These are phyloP conservation scores for Acleris laterana DNA, from an alignment of 2,888 invertebrate genomes.

Conservation along the genomic window DNA sequence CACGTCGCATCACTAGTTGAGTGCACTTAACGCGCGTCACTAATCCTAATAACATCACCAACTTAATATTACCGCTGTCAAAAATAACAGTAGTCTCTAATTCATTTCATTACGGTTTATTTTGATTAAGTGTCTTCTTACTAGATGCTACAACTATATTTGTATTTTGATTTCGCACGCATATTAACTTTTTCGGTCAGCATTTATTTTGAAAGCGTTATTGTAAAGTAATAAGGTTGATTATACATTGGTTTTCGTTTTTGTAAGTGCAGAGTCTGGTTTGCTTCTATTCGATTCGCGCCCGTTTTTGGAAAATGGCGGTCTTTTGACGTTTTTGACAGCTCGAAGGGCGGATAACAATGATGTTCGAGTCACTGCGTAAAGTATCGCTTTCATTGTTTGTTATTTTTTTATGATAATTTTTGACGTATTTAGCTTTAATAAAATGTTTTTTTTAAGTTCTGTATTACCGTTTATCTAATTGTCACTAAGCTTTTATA, in stretches of 20 bases:
- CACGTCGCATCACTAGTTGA: slow-evolving; percentile 55
- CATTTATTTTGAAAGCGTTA: slow-evolving; percentile 8
- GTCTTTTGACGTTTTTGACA: slow-evolving; percentile 65
- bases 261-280: not conserved
- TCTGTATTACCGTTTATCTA: too few species aligned
- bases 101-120: slow-evolving; percentile 1
- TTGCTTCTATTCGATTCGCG: slow-evolving; percentile 41
- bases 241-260: slow-evolving; percentile 6
- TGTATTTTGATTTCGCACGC: slow-evolving; percentile 19
- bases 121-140: slow-evolving; percentile 16
- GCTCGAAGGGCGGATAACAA: slow-evolving; percentile 47
- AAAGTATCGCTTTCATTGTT: slow-evolving; percentile 27
- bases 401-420: slow-evolving; percentile 28
- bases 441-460: not conserved
- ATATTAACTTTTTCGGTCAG: not conserved
- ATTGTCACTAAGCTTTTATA: not conserved
- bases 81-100: slow-evolving; percentile 18
- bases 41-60: slow-evolving; percentile 43
- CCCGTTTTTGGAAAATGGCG: slow-evolving; percentile 54
- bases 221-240: not conserved
- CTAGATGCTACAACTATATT: not conserved
- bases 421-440: slow-evolving; percentile 4
- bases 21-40: slow-evolving; percentile 65
- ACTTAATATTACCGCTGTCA: not conserved
- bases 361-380: slow-evolving; percentile 34